Percentiles rank a stretch among this genome's conserved stretches.
Evolutionary conservation across 2,888 invertebrate genomes (phyloP).

Genomic region (Brachylomia viminalis): DNA sequence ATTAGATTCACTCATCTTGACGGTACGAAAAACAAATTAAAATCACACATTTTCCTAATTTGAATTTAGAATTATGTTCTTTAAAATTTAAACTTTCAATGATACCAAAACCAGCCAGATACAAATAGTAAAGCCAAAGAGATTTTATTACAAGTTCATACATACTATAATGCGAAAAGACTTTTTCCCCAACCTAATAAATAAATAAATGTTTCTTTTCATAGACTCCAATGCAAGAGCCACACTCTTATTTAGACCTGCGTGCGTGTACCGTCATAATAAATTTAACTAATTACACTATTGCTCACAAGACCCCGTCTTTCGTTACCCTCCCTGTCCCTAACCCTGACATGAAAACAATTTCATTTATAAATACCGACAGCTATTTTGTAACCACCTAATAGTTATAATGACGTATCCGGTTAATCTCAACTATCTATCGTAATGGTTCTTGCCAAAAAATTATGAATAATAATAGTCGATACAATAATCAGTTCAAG

Average conservation of each 20-base stretch:
- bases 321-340: conserved; percentile 32
- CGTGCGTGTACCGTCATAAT: background rate
- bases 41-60: too few species aligned
- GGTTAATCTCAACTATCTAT: conserved; percentile 76
- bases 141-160: too few species aligned
- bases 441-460: conserved; percentile 79
- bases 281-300: background rate
- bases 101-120: too few species aligned
- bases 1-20: too few species aligned
- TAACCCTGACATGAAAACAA: conserved; percentile 57
- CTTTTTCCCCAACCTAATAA: too few species aligned
- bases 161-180: too few species aligned
- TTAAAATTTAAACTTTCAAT: too few species aligned
- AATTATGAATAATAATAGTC: conserved; percentile 79
- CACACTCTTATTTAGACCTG: background rate
- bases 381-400: conserved; percentile 57
- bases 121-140: too few species aligned
- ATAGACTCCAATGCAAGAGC: background rate
- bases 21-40: too few species aligned
- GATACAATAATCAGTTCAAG: conserved; percentile 78
- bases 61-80: too few species aligned
- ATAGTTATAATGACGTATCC: conserved; percentile 65
- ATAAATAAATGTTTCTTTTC: background rate
- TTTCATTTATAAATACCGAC: conserved; percentile 55
- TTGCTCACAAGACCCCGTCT: conserved; percentile 15